These are phyloP conservation scores for Drosophila funebris DNA, from an alignment of 1,140 invertebrate genomes.

Conservation along the genomic window DNA sequence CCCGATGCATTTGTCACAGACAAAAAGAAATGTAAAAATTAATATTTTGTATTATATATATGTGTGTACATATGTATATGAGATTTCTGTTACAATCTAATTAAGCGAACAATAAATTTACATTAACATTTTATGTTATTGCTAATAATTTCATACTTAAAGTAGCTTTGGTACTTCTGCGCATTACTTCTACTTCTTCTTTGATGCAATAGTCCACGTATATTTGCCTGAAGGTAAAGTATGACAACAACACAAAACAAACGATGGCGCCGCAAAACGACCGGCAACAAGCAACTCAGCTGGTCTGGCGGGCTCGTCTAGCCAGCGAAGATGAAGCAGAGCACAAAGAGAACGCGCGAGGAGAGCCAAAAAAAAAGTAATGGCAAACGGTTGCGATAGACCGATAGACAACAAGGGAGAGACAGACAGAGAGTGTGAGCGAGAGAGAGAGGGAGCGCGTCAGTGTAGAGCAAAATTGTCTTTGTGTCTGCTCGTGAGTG, in stretches of 20 bases:
- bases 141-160: too few relatives aligned
- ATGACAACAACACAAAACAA: conserved; percentile 20
- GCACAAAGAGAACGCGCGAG: conserved; percentile 13
- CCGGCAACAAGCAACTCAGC: conserved; percentile 41
- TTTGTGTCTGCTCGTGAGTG: conserved; percentile 35
- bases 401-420: conserved; percentile 3
- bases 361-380: conserved; percentile 11
- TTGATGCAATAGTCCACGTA: neutral
- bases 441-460: conserved; percentile 8
- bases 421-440: conserved; percentile 16
- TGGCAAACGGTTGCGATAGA: neutral
- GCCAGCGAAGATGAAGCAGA: conserved; percentile 34
- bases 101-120: too few relatives aligned
- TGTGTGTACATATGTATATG: too few relatives aligned
- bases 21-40: too few relatives aligned
- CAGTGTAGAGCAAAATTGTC: conserved; percentile 8
- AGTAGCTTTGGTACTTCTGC: too few relatives aligned
- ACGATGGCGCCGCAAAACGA: neutral
- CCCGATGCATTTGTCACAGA: neutral
- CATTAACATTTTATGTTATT: too few relatives aligned
- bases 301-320: conserved; percentile 68
- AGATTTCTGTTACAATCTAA: too few relatives aligned
- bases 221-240: neutral
- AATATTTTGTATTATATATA: too few relatives aligned
- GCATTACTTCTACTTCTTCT: neutral